phyloP scores from a whole-genome alignment of 1,140 invertebrate genomes.

The Littorina saxatilis region DNA sequence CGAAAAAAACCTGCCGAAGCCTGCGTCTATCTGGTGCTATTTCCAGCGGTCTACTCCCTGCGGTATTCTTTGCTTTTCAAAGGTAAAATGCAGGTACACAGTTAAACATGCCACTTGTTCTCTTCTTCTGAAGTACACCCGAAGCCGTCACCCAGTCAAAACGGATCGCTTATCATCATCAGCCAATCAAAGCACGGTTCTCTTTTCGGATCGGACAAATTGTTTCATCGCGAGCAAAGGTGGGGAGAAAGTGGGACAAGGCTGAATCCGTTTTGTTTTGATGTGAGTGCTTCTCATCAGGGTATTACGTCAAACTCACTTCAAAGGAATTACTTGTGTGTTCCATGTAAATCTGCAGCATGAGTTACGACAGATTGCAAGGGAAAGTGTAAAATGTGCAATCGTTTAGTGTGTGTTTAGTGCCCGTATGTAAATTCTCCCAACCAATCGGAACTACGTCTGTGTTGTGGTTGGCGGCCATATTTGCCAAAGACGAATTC shows the following conservation, averaged over 20 bases:
- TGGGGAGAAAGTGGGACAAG: constrained; percentile 40
- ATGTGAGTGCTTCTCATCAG: not conserved
- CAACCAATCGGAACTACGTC: constrained; percentile 58
- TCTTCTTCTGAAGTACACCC: not conserved
- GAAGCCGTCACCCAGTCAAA: constrained; percentile 22
- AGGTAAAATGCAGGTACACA: not conserved
- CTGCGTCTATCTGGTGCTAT: no score
- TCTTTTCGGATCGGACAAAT: constrained; percentile 59
- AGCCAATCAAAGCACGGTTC: constrained; percentile 62
- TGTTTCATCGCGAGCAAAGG: constrained; percentile 53
- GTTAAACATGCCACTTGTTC: not conserved
- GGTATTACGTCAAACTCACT: not conserved
- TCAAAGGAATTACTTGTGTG: not conserved
- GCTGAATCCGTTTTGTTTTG: not conserved
- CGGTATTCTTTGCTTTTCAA: not conserved
- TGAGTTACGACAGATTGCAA: not conserved
- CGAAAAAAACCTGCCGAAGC: not conserved
- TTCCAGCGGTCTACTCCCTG: no score
- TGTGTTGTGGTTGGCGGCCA: constrained; percentile 64
- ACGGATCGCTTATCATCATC: constrained; percentile 58
- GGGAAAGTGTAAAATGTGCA: not conserved
- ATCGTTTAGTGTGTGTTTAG: not conserved
- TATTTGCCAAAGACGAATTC: constrained; percentile 57
- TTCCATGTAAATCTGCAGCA: not conserved
- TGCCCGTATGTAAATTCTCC: constrained; percentile 57